Evolutionary conservation across 1,140 invertebrate species (phyloP), one percentile per base, ranked within the genome.

Genomic region (Macrostomum lignano): DNA sequence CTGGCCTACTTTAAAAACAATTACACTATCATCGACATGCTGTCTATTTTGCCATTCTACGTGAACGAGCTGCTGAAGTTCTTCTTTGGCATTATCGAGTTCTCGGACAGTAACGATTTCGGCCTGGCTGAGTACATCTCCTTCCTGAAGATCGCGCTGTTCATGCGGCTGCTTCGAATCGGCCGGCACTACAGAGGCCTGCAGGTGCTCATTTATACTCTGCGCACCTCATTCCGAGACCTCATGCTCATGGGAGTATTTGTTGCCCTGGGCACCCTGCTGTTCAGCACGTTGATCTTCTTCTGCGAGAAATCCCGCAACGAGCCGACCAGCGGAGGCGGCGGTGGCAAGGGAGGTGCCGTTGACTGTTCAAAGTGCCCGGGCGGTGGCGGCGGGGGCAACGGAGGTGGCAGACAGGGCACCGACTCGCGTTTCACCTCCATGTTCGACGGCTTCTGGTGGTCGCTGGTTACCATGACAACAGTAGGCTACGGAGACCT

Each of bases 161-260:
- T 58, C 30, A 58, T 60, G 42, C 44, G 56, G 39, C 57, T 58
- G 38, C 58, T 60, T 40, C 57, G 58, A 42, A 40, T 60, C 39
- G 57, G 52, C 28, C 48, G 56, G 46, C 56, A 60, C 47, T 60
- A 52, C 29, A 58, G 58, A 45, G 56, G 55, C 35, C 44, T 60
- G 17, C 55, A 60, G 43, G 57, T 60, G 35, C 44, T 60, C n/a
- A 52, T 52, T 25, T 73, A 88, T 55, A 98, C 91, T 46, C 71
- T 98, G 51, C 93, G 88, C 65, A 88, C 88, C 54, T 94, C 84
- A 51, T 91, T 94, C 76, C 71, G 86, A 62, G 88, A 98, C 67
- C 72, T 98, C 49, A 84, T 82, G 58, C 69, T 96, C 58, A 73
- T 96, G 63, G 96, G 98, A 67, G 94, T 96, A 72, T 98, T 98